These are phyloP conservation scores for Agonum fuliginosum DNA, from an alignment of 2,888 invertebrate species.

Conservation along the genomic window DNA sequence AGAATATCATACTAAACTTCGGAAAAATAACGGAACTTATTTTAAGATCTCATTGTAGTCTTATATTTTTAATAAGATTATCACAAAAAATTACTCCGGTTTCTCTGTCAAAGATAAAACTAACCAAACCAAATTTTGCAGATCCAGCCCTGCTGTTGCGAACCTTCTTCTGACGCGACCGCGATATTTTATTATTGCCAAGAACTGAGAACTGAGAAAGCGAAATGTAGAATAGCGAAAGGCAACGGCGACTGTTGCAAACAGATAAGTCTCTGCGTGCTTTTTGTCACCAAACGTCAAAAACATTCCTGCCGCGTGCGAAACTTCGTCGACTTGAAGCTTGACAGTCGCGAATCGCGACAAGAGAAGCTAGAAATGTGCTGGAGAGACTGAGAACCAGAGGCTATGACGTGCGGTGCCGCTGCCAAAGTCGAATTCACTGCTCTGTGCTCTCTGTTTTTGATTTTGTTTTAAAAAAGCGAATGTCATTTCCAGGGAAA, in stretches of 20 bases:
- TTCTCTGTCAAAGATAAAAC: too few species aligned
- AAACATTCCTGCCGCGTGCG: conserved; percentile 60
- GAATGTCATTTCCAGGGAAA: conserved; percentile 4
- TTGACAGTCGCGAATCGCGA: neutral
- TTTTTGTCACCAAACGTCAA: conserved; percentile 63
- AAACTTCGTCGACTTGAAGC: conserved; percentile 57
- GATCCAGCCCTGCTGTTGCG: neutral
- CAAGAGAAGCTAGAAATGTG: conserved; percentile 11
- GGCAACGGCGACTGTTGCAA: conserved; percentile 39
- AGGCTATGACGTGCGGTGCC: neutral
- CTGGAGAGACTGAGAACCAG: too few species aligned
- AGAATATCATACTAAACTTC: too few species aligned
- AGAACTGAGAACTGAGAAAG: conserved; percentile 12
- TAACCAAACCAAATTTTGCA: too few species aligned
- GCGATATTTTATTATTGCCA: neutral
- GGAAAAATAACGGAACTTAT: too few species aligned
- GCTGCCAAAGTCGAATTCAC: neutral
- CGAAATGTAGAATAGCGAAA: conserved; percentile 28
- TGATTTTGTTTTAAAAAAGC: conserved; percentile 12
- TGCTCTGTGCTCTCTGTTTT: neutral
- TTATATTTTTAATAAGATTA: too few species aligned
- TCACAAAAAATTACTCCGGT: too few species aligned
- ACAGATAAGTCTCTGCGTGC: conserved; percentile 46
- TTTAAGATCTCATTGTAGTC: too few species aligned
- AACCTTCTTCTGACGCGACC: neutral